Conservation (phyloP, 2,888 invertebrate genomes). For the Hypselothyrea guttata region DNA sequence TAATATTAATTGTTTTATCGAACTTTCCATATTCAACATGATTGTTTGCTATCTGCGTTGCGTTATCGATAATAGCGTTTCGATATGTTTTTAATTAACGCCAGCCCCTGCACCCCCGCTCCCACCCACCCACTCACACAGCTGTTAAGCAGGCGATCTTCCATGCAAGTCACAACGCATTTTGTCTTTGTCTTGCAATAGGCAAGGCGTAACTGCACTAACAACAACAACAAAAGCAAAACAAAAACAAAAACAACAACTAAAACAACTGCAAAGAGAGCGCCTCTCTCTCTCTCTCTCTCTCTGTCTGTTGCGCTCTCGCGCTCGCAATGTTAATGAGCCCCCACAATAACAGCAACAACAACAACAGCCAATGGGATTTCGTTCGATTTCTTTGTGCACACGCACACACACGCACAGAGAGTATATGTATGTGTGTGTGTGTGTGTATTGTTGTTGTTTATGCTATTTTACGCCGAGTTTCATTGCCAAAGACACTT, state of each 20-base stretch:
- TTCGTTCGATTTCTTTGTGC: slow-evolving; percentile 54
- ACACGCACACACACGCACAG: slow-evolving; percentile 25
- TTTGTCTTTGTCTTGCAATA: slow-evolving; percentile 68
- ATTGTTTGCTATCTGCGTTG: too few relatives aligned
- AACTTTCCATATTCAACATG: too few relatives aligned
- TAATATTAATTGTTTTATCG: too few relatives aligned
- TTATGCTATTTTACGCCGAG: neutral
- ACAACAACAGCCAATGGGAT: slow-evolving; percentile 20
- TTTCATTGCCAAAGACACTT: slow-evolving; percentile 72
- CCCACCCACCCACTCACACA: slow-evolving; percentile 7
- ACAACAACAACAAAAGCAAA: slow-evolving; percentile 20
- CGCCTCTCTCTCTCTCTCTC: slow-evolving; percentile 9
- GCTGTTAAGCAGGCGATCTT: slow-evolving; percentile 31
- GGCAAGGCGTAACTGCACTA: slow-evolving; percentile 24
- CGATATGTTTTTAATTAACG: too few relatives aligned
- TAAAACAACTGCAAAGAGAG: slow-evolving; percentile 6
- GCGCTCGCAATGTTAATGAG: slow-evolving; percentile 53
- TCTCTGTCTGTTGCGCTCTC: slow-evolving; percentile 5
- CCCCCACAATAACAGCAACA: slow-evolving; percentile 27
- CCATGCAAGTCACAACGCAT: slow-evolving; percentile 47
- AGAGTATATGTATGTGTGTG: slow-evolving; percentile 2
- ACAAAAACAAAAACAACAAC: slow-evolving; percentile 18
- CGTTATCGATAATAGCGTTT: too few relatives aligned
- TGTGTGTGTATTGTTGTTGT: slow-evolving; percentile 10
- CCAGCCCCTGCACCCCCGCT: neutral